phyloP scores from a whole-genome alignment of 1,140 invertebrate genomes.

The Cotesia typhae region DNA sequence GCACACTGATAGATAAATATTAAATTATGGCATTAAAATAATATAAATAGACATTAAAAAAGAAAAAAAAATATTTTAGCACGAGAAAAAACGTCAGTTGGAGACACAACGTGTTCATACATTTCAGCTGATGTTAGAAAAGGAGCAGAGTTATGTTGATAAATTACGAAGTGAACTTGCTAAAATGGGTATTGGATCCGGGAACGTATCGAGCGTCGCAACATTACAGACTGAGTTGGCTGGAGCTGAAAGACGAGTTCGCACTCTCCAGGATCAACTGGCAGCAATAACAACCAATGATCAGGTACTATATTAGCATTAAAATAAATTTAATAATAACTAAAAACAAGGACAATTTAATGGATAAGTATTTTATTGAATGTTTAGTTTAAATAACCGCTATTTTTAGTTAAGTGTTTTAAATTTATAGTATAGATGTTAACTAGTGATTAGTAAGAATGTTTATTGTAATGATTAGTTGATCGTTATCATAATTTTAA shows the following conservation, averaged over 20 bases:
- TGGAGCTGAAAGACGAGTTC: constrained; percentile 71
- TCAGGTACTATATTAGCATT: constrained; percentile 48
- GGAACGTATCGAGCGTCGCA: constrained; percentile 57
- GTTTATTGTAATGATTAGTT: too few relatives aligned
- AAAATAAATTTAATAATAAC: background rate
- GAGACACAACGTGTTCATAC: constrained; percentile 79
- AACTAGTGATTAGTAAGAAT: too few relatives aligned
- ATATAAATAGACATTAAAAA: constrained; percentile 1
- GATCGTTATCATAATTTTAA: too few relatives aligned
- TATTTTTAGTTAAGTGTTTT: too few relatives aligned
- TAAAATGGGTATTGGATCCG: constrained; percentile 64
- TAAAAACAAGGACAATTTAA: background rate
- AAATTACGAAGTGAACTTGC: constrained; percentile 71
- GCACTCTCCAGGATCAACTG: constrained; percentile 71
- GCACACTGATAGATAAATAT: background rate
- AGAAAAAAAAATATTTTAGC: constrained; percentile 64
- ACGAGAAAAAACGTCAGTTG: constrained; percentile 79
- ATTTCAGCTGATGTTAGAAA: constrained; percentile 81
- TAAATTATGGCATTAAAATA: background rate
- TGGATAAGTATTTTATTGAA: background rate
- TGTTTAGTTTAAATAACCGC: too few relatives aligned
- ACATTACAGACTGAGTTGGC: constrained; percentile 65
- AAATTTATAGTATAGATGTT: too few relatives aligned
- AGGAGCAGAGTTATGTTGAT: constrained; percentile 80
- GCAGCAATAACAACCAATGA: constrained; percentile 57